Conservation (phyloP, 1,140 invertebrate genomes). For the Ruditapes philippinarum region DNA sequence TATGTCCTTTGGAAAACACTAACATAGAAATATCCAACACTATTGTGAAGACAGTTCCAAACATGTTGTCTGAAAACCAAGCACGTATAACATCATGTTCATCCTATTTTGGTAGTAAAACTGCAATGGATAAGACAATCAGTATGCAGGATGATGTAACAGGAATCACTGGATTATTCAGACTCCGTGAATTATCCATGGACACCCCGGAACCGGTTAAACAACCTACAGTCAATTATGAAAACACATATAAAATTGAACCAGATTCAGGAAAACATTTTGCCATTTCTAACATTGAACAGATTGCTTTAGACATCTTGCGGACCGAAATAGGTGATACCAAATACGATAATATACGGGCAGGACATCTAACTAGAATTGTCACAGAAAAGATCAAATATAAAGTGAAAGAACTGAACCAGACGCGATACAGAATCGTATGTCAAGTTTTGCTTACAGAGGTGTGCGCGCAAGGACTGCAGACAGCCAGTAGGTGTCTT, state of each 20-base stretch:
- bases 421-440: constrained; percentile 78
- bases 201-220: constrained; percentile 20
- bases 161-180: constrained; percentile 9
- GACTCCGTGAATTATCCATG: neutral
- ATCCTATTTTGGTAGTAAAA: too few relatives aligned
- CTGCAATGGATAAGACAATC: too few relatives aligned
- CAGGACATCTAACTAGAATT: constrained; percentile 48
- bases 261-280: constrained; percentile 70
- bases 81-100: too few relatives aligned
- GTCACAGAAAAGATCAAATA: constrained; percentile 73
- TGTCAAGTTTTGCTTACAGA: constrained; percentile 78
- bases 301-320: constrained; percentile 51
- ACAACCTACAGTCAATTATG: constrained; percentile 69
- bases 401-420: constrained; percentile 72
- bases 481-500: constrained; percentile 77
- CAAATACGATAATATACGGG: constrained; percentile 60
- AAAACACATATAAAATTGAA: constrained; percentile 76
- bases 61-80: too few relatives aligned
- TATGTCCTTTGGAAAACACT: too few relatives aligned
- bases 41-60: too few relatives aligned
- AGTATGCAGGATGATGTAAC: too few relatives aligned
- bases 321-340: constrained; percentile 57
- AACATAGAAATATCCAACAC: too few relatives aligned
- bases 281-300: constrained; percentile 57
- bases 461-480: constrained; percentile 73